Conservation (phyloP, 53 echinoderm and acorn worm genomes). For the Paelopatides confundens region DNA sequence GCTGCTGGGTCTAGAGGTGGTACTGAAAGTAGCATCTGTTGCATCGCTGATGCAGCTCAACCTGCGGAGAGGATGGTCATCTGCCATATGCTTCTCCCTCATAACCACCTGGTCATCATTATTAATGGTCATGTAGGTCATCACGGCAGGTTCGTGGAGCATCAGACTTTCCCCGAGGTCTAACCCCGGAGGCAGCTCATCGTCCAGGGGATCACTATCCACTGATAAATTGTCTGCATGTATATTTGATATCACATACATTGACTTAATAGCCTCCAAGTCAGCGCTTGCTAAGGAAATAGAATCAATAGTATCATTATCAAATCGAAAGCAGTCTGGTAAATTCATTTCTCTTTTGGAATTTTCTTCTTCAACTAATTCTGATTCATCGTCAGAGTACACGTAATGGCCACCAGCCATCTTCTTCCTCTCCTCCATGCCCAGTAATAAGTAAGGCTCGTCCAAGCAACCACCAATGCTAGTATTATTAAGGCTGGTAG, state of each 20-base stretch:
- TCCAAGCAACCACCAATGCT: constrained; percentile 87
- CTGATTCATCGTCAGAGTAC: constrained; percentile 98
- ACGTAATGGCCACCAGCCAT: constrained; percentile 87
- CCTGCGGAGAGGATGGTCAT: constrained; percentile 83
- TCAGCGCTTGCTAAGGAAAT: constrained; percentile 81
- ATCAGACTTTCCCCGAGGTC: constrained; percentile 64
- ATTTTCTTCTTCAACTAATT: constrained; percentile 83
- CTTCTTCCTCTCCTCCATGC: constrained; percentile 76
- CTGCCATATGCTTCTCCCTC: constrained; percentile 93
- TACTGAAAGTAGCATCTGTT: constrained; percentile 95
- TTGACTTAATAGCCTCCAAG: constrained; percentile 92
- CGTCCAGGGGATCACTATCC: constrained; percentile 81
- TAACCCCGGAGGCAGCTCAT: constrained; percentile 77
- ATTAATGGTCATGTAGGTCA: constrained; percentile 97
- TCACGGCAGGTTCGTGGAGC: constrained; percentile 85
- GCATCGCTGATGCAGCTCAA: constrained; percentile 97
- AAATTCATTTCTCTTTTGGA: constrained; percentile 59
- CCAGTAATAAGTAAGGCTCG: constrained; percentile 79
- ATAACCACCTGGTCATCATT: constrained; percentile 95
- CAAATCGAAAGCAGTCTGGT: constrained; percentile 62
- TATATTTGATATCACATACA: constrained; percentile 92
- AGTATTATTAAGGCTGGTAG: constrained; percentile 80
- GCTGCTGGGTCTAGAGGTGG: constrained; percentile 89
- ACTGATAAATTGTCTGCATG: constrained; percentile 82
- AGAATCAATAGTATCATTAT: constrained; percentile 80